Percentiles rank a stretch among this genome's conserved stretches.
Conservation (phyloP, 2,797 vertebrate genomes). For the Phaenicophaeus curvirostris region DNA sequence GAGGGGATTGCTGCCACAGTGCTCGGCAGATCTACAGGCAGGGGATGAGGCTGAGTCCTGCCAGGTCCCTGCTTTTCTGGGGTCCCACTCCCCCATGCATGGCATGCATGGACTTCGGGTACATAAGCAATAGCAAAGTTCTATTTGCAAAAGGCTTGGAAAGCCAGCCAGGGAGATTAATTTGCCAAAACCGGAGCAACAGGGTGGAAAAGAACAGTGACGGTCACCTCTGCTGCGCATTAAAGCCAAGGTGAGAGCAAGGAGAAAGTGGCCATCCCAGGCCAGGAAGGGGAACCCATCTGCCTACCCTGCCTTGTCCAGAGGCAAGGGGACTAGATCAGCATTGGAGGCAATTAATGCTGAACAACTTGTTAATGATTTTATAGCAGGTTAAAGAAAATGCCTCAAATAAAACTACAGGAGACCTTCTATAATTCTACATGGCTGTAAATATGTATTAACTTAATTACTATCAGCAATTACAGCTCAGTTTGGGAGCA, state of each 20-base stretch:
- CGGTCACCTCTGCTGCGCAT: background rate
- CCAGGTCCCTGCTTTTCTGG: accelerated
- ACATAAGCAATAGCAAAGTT: accelerated
- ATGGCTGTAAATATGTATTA: conserved; percentile 94
- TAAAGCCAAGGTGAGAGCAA: background rate
- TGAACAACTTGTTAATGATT: conserved; percentile 90
- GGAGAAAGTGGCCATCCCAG: background rate
- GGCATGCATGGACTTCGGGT: accelerated
- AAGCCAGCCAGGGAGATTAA: background rate
- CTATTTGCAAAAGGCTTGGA: background rate
- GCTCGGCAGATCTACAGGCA: background rate
- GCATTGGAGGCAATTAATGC: conserved; percentile 78
- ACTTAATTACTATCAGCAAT: conserved; percentile 89
- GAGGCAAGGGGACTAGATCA: conserved; percentile 75
- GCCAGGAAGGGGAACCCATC: background rate
- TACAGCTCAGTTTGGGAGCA: conserved; percentile 86
- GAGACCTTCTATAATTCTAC: conserved; percentile 87
- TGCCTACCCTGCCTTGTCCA: conserved; percentile 70
- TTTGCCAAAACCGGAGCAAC: background rate
- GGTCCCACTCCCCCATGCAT: background rate
- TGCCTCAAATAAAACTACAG: conserved; percentile 88
- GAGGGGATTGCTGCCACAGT: background rate
- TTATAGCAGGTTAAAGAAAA: conserved; percentile 87
- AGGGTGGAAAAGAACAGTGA: background rate
- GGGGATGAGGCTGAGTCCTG: background rate